phyloP scores from a whole-genome alignment of 2,888 invertebrate species.

The Tyria jacobaeae region DNA sequence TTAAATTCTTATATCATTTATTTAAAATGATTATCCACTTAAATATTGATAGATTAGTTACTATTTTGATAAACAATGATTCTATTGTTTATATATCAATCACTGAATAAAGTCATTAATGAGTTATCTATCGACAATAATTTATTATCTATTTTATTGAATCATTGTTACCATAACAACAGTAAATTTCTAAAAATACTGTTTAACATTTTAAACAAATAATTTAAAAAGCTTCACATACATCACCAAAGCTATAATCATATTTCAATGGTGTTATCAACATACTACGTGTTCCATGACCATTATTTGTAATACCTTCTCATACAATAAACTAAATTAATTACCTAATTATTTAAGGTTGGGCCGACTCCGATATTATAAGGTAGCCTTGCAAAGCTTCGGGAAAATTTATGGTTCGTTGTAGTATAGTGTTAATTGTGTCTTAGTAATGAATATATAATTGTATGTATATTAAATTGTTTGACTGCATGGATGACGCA shows the following conservation, averaged over 20 bases:
- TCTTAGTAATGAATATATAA: slow-evolving; percentile 32
- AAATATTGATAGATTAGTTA: too few relatives aligned
- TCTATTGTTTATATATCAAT: too few relatives aligned
- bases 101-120: not conserved
- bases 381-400: slow-evolving; percentile 64
- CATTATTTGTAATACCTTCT: slow-evolving; percentile 67
- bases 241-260: slow-evolving; percentile 6
- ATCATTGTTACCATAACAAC: not conserved
- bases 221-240: slow-evolving; percentile 6
- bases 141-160: too few relatives aligned
- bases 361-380: slow-evolving; percentile 61
- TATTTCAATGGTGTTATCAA: slow-evolving; percentile 53
- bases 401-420: slow-evolving; percentile 63
- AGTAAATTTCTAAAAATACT: not conserved
- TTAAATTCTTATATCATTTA: too few relatives aligned
- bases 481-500: too few relatives aligned
- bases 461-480: not conserved
- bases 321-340: slow-evolving; percentile 68
- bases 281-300: slow-evolving; percentile 57
- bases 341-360: slow-evolving; percentile 78
- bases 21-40: too few relatives aligned
- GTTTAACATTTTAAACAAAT: slow-evolving; percentile 20
- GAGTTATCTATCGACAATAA: too few relatives aligned
- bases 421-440: slow-evolving; percentile 30
- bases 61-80: too few relatives aligned